Evolutionary conservation across 2,113 vertebrate genomes (phyloP).

Genomic region (Epinephelus moara): DNA sequence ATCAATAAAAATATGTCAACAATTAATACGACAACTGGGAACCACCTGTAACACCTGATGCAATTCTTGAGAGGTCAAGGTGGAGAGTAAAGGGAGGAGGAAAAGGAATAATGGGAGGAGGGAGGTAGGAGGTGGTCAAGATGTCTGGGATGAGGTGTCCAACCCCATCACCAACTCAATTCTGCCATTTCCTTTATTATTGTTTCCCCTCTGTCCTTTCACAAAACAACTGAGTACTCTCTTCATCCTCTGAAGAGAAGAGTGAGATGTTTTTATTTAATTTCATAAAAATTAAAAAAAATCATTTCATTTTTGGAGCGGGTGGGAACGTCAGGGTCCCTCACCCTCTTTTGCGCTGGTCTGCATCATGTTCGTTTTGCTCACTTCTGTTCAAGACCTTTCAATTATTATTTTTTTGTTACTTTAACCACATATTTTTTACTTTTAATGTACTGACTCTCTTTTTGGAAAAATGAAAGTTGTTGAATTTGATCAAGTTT

Average conservation of each 20-base stretch:
- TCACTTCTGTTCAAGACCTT: constrained; percentile 80
- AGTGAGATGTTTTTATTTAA: constrained; percentile 46
- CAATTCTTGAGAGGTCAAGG: constrained; percentile 61
- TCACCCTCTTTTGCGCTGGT: constrained; percentile 83
- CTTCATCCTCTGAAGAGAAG: constrained; percentile 47
- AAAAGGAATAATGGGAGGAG: not conserved
- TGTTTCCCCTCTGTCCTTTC: not conserved
- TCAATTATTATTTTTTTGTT: constrained; percentile 41
- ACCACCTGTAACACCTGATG: constrained; percentile 78
- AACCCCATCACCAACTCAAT: not conserved
- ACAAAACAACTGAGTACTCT: not conserved
- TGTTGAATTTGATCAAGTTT: constrained; percentile 40
- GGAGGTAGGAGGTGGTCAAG: not conserved
- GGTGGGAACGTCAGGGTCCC: constrained; percentile 63
- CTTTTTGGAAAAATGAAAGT: constrained; percentile 56
- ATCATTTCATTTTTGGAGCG: constrained; percentile 70
- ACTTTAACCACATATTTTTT: constrained; percentile 39
- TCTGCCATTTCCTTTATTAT: not conserved
- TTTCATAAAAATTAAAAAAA: constrained; percentile 14
- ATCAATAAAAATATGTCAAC: constrained; percentile 58
- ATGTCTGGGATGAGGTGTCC: not conserved
- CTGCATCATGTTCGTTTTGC: constrained; percentile 81
- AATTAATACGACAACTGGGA: constrained; percentile 72
- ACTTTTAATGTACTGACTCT: constrained; percentile 51
- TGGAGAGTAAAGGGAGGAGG: constrained; percentile 54